Conservation (phyloP, 2,113 vertebrate genomes). For the Loxodonta africana region DNA sequence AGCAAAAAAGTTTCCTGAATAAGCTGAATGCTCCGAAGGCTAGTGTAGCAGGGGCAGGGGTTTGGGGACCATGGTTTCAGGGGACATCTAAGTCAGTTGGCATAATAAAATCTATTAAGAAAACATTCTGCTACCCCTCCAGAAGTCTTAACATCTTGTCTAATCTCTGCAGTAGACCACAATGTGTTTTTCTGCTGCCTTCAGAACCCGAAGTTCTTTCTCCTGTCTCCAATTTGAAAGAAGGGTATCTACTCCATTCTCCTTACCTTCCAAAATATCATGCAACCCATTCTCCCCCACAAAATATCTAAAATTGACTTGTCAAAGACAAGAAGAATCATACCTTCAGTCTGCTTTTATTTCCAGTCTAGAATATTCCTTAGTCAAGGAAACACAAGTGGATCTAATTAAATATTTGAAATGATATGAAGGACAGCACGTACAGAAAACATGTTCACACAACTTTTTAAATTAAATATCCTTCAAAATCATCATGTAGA, state of each 20-base stretch:
- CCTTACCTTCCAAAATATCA: not conserved
- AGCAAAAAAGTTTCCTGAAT: no score
- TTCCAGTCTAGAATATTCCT: not conserved
- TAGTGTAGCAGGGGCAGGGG: no score
- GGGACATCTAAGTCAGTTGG: no score
- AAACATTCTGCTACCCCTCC: not conserved
- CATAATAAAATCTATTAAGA: no score
- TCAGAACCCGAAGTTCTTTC: not conserved
- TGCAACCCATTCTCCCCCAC: not conserved
- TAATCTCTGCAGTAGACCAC: not conserved
- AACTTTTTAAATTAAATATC: no score
- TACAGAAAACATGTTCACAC: no score
- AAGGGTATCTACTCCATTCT: not conserved
- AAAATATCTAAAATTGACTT: not conserved
- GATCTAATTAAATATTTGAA: no score
- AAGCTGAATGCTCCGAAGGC: no score
- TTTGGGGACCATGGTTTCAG: no score
- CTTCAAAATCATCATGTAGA: no score
- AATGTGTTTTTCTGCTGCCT: not conserved
- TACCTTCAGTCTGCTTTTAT: not conserved
- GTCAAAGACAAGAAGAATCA: not conserved
- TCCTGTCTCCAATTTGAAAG: not conserved
- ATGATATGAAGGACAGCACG: no score
- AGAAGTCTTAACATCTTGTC: not conserved
- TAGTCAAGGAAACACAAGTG: no score